Base-by-base conservation (phyloP, 1,140 invertebrate genomes). In the Leptinotarsa lineolata region DNA sequence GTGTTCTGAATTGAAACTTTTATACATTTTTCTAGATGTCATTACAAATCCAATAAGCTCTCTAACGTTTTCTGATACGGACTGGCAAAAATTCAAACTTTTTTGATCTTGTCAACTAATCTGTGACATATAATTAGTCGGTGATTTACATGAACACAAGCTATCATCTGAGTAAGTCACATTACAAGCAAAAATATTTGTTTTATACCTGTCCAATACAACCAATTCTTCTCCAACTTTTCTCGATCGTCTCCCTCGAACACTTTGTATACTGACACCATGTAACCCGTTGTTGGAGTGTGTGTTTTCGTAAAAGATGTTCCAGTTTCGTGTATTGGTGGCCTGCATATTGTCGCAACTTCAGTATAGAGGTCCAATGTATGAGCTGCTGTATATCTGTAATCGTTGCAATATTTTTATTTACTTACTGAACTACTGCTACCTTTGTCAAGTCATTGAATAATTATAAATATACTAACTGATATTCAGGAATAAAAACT, bases 171-270 rank as follows among this genome's bases (percentile, higher is more conserved):
- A 39, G 30, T 39, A 39, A 39, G 8, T 39, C 30, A 39, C 30
- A 39, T 2, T 39, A 39, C 5, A 30, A 30, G 5, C 30, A 39
- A 39, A 39, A 93, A 87, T 87, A 92, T 92, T 72, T 91, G 85
- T 1, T 94, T 94, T 48, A 13, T 72, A 59, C 95, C 95, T 58
- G 95, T 96, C 95, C 95, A 97, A 80, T 95, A 95, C 1, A 96
- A 87, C 95, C 95, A 97, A 84, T 96, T 96, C 78, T 93, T 90
- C 86, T 97, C 95, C 78, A 97, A 94, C 73, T 93, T 92, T 78
- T 96, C 93, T 67, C 93, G 90, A 84, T 96, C 95, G 82, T 96
- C 95, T 16, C 95, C 95, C 84, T 97, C 94, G 82, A 97, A 96
- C 2, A 96, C 95, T 88, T 95, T 95, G 86, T 96, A 97, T 79